These are phyloP conservation scores for Halcyon smyrnensis DNA, from an alignment of 2,797 vertebrate species.

Conservation along the genomic window DNA sequence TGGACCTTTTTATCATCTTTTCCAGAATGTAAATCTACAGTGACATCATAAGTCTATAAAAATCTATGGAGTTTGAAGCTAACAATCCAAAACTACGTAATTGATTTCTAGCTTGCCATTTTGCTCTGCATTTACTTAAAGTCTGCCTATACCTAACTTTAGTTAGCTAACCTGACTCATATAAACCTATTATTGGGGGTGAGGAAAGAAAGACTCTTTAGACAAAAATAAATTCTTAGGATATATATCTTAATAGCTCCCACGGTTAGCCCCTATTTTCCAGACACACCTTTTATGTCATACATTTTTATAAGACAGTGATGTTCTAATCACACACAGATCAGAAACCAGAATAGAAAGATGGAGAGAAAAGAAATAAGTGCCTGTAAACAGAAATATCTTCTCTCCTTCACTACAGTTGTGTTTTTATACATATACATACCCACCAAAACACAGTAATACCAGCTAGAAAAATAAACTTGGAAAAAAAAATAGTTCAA, in stretches of 20 bases:
- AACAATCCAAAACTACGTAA: neutral
- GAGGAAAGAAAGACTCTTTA: neutral
- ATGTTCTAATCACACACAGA: neutral
- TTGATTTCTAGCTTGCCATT: neutral
- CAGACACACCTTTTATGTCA: neutral
- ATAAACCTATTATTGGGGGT: neutral
- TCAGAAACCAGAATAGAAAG: neutral
- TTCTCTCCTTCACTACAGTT: neutral
- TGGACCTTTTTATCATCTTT: neutral
- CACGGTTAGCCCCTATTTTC: neutral
- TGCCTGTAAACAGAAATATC: neutral
- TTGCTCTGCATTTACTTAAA: neutral
- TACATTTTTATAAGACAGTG: neutral
- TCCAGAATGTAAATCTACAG: neutral
- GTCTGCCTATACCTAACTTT: neutral
- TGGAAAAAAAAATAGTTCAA: neutral
- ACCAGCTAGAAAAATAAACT: neutral
- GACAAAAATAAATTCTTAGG: neutral
- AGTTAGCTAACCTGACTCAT: neutral
- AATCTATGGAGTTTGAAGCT: constrained; percentile 7
- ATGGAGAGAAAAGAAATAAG: neutral
- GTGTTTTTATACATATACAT: neutral
- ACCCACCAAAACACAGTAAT: neutral
- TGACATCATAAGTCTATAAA: neutral
- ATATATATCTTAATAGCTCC: neutral